These are phyloP conservation scores for Pocota personata DNA, from an alignment of 2,888 invertebrate genomes.

Conservation along the genomic window DNA sequence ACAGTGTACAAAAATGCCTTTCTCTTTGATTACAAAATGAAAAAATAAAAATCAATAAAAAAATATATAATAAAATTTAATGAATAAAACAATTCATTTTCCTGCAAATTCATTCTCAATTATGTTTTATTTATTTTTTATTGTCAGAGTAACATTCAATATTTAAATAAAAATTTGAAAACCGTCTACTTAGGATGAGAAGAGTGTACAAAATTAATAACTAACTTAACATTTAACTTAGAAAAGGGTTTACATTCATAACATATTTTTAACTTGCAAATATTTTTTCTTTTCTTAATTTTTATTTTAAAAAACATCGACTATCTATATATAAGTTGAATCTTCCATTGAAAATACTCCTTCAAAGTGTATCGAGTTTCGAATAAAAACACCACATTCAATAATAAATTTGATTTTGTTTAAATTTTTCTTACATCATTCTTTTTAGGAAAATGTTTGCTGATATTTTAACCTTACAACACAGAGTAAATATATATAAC, in stretches of 20 bases:
- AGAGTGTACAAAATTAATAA: not conserved
- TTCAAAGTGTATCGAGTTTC: constrained; percentile 15
- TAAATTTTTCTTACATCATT: constrained; percentile 6
- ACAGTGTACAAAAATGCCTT: constrained; percentile 8
- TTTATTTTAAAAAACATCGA: constrained; percentile 51
- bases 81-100: constrained; percentile 20
- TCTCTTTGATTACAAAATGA: not conserved
- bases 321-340: constrained; percentile 54
- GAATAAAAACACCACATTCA: constrained; percentile 50
- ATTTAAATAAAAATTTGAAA: constrained; percentile 31
- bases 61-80: not conserved
- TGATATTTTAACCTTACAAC: constrained; percentile 60
- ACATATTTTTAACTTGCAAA: not conserved
- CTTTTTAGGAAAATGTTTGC: constrained; percentile 23
- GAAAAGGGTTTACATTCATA: not conserved
- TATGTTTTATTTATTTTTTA: constrained; percentile 51
- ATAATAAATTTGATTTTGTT: constrained; percentile 31
- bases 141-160: constrained; percentile 66
- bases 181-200: constrained; percentile 19
- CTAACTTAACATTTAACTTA: not conserved
- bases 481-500: constrained; percentile 40
- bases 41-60: not conserved
- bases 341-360: not conserved
- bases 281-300: not conserved
- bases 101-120: constrained; percentile 9